These are phyloP conservation scores for Anoplius nigerrimus DNA, from an alignment of 2,888 invertebrate species.

Conservation along the genomic window DNA sequence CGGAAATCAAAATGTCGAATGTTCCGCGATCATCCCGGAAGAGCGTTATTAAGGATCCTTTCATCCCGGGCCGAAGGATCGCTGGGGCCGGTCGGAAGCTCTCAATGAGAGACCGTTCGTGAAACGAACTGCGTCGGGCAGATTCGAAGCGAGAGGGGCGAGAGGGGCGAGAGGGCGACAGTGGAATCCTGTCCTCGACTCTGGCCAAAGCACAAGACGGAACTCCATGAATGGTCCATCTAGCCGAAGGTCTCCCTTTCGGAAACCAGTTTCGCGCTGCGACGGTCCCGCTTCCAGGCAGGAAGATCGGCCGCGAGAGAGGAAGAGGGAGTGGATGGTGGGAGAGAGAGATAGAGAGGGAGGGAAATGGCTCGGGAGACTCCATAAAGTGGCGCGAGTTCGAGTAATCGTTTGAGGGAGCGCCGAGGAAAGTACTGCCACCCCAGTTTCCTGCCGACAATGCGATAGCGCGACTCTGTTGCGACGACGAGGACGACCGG, in stretches of 20 bases:
- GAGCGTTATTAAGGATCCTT: conserved; percentile 3
- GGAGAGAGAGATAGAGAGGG: conserved; percentile 8
- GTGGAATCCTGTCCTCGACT: background rate
- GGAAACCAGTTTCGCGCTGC: conserved; percentile 27
- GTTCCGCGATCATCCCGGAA: background rate
- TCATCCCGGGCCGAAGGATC: conserved; percentile 1
- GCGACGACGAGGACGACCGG: no score
- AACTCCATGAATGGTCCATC: conserved; percentile 37
- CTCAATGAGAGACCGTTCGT: conserved; percentile 2
- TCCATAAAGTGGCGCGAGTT: conserved; percentile 29
- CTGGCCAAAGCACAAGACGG: conserved; percentile 27
- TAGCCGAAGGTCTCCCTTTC: conserved; percentile 23
- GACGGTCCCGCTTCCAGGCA: background rate
- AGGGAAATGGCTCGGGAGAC: conserved; percentile 20
- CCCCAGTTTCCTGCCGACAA: no score
- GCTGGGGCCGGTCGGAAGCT: background rate
- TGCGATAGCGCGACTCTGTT: no score
- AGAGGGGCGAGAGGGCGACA: background rate
- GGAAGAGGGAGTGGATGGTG: no score
- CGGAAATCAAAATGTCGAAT: no score
- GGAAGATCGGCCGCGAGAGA: background rate
- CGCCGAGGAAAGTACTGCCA: no score
- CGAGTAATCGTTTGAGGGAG: conserved; percentile 22
- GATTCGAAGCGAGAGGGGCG: background rate
- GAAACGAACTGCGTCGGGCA: background rate